Percentiles rank a stretch among this genome's conserved stretches.
phyloP scores from a whole-genome alignment of 1,140 invertebrate genomes.

The Cheumatopsyche charites region DNA sequence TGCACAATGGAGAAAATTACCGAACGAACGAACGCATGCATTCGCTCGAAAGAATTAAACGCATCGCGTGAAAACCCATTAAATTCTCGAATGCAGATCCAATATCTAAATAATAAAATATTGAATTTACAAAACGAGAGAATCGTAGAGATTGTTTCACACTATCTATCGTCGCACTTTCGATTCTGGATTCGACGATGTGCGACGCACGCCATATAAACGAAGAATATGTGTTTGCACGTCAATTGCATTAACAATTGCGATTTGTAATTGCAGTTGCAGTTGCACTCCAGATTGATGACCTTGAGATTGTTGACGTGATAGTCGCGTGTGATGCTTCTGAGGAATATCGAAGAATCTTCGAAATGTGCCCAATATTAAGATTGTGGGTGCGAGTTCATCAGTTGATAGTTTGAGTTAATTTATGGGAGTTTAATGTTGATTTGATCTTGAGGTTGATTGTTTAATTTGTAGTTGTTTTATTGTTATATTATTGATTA shows the following conservation, averaged over 20 bases:
- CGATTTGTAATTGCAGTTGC: background rate
- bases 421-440: no score
- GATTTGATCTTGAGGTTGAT: no score
- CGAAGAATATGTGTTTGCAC: no score
- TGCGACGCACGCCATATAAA: constrained; percentile 1
- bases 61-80: constrained; percentile 10
- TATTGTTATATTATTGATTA: no score
- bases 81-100: background rate
- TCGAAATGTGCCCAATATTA: no score
- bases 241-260: background rate
- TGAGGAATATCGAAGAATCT: background rate
- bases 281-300: constrained; percentile 1
- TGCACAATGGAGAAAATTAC: background rate
- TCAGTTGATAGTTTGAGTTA: no score
- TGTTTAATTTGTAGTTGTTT: no score
- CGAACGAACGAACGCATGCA: constrained; percentile 8
- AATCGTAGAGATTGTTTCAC: constrained; percentile 12
- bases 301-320: background rate
- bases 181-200: constrained; percentile 27
- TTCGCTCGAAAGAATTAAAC: background rate
- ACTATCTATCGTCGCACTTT: constrained; percentile 1
- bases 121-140: background rate
- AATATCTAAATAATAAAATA: no score
- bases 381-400: no score
- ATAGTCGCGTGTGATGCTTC: background rate